Evolutionary conservation across 2,113 vertebrate genomes (phyloP).

Genomic region (Dryoscopus gambensis): DNA sequence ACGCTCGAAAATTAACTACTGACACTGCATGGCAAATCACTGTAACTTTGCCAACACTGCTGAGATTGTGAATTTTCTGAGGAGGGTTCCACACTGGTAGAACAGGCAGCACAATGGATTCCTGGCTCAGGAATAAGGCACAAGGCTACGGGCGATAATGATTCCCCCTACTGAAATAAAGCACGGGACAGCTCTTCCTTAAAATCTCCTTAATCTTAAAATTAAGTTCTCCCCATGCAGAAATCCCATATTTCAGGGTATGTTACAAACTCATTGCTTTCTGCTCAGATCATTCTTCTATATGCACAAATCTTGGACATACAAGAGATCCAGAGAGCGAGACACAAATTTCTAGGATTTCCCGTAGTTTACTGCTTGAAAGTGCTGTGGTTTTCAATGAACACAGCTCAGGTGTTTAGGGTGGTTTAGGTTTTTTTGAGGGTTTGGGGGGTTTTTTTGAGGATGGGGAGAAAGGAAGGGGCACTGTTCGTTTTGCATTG

Average conservation of each 20-base stretch:
- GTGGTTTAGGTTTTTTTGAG: too few relatives aligned
- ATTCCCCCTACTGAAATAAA: background rate
- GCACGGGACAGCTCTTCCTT: background rate
- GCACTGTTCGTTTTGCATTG: accelerated
- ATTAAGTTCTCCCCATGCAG: background rate
- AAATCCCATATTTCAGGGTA: background rate
- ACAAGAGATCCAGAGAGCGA: accelerated
- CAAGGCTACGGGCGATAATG: background rate
- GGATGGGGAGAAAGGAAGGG: background rate
- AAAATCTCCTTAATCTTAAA: background rate
- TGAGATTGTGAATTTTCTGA: background rate
- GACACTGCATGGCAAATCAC: background rate
- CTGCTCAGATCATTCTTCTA: background rate
- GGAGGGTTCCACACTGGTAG: background rate
- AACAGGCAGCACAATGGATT: background rate
- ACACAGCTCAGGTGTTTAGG: background rate
- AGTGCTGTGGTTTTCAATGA: background rate
- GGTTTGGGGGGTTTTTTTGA: too few relatives aligned
- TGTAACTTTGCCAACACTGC: background rate
- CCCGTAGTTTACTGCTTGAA: background rate
- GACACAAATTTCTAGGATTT: background rate
- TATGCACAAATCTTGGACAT: too few relatives aligned
- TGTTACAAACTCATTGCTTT: background rate
- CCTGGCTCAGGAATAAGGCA: background rate
- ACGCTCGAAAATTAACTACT: background rate